Evolutionary conservation across 2,888 invertebrate genomes (phyloP).

Genomic region (Tipula confusa): DNA sequence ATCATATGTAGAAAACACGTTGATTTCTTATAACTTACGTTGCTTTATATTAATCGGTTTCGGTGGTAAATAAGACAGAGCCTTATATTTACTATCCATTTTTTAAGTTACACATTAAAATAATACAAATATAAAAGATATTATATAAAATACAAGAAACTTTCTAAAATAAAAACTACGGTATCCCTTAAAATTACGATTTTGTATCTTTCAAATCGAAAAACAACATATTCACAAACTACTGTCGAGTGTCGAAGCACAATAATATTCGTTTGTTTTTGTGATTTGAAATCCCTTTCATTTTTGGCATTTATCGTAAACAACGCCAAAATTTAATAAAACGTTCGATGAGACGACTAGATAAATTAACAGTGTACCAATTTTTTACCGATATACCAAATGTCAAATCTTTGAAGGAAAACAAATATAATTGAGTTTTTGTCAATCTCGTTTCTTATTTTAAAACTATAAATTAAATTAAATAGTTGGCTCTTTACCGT

Average conservation of each 20-base stretch:
- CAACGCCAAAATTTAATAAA: background rate
- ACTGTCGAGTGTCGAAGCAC: background rate
- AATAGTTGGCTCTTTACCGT: background rate
- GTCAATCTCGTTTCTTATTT: background rate
- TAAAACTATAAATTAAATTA: background rate
- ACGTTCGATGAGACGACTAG: background rate
- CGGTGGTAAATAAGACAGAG: background rate
- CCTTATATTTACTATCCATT: background rate
- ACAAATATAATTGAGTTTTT: background rate
- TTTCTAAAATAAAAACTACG: background rate
- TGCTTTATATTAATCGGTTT: background rate
- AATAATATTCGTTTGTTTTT: background rate
- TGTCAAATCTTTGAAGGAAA: background rate
- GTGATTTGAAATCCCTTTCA: background rate
- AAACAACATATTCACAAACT: background rate
- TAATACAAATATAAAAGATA: background rate
- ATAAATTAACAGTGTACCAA: background rate
- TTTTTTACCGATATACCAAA: background rate
- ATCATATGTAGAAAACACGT: background rate
- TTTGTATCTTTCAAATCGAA: too few species aligned
- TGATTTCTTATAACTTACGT: background rate
- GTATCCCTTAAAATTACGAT: too few species aligned
- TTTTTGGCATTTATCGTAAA: background rate
- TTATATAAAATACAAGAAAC: background rate
- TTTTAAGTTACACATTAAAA: background rate